A percentile compares a stretch with the other conserved stretches of the same genome.
These are phyloP conservation scores for Perca fluviatilis DNA, from an alignment of 2,113 vertebrate species.

Conservation along the genomic window DNA sequence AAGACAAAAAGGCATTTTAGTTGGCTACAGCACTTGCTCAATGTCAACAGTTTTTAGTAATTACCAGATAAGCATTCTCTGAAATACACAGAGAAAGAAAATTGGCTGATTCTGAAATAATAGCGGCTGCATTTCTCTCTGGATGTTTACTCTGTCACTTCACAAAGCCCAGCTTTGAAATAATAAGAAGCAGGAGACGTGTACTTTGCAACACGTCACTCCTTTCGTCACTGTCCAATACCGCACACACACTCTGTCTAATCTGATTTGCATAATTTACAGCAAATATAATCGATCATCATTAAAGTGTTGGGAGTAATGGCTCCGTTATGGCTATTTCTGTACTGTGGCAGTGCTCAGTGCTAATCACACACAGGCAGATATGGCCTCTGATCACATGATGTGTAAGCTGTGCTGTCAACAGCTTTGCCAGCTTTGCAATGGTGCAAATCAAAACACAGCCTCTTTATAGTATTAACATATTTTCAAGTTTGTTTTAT, in stretches of 20 bases:
- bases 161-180: constrained; percentile 67
- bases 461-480: constrained; percentile 82
- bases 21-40: constrained; percentile 80
- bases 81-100: constrained; percentile 76
- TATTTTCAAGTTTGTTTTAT: constrained; percentile 83
- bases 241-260: constrained; percentile 27
- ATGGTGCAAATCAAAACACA: constrained; percentile 77
- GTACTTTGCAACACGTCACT: constrained; percentile 52
- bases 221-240: constrained; percentile 34
- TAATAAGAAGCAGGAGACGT: constrained; percentile 61
- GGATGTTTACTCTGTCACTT: constrained; percentile 75
- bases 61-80: constrained; percentile 82
- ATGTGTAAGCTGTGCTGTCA: constrained; percentile 82
- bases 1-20: constrained; percentile 81
- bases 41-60: constrained; percentile 83
- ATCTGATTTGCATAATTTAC: constrained; percentile 68
- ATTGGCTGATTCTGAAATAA: constrained; percentile 78
- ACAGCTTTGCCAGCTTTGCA: constrained; percentile 80
- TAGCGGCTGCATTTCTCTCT: constrained; percentile 69
- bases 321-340: constrained; percentile 58
- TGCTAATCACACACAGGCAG: constrained; percentile 72
- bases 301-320: constrained; percentile 34
- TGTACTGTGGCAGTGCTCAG: constrained; percentile 34
- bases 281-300: constrained; percentile 67
- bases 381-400: constrained; percentile 75